Evolutionary conservation across 2,113 vertebrate genomes (phyloP), one percentile per base, ranked within the genome.

Genomic region (Upupa epops): DNA sequence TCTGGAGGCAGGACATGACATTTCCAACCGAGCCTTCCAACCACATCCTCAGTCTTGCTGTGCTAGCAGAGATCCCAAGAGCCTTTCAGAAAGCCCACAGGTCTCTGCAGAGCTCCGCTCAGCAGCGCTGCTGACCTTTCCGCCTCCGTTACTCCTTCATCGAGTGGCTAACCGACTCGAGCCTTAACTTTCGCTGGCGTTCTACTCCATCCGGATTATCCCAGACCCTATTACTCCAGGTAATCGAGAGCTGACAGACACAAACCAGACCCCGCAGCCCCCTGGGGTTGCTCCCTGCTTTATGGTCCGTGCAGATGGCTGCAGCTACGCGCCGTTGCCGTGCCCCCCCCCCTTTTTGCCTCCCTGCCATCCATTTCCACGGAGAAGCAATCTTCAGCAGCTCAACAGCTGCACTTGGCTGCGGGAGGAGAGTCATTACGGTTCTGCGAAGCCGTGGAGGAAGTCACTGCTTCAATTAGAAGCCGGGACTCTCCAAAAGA

Each of bases 371-470:
- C 93, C 90, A 70, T 89, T 81, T 89, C 93, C 77, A 59, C 3
- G 0, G 73, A 89, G 90, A 79, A 87, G 88, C 42, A 76, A 93
- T 89, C 91, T 88, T 83, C 93, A 88, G 88, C 88, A 82, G 81
- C 69, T 91, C 92, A 92, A 45, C 84, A 93, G 95, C 93, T 93
- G 92, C 92, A 88, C 77, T 92, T 76, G 92, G 93, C 90, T 94
- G 89, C 90, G 85, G 63, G 55, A 92, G 63, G 37, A 94, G 85
- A 55, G 61, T 79, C 92, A 89, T 88, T 78, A 84, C 0, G 21
- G 36, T 51, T 86, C 79, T 82, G 80, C 1, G 0, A 92, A 93
- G 70, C 90, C 83, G 58, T 0, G 0, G 76, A 88, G 77, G 70
- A 93, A 96, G 93, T 82, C 83, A 65, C 86, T 2, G 29, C 93